These are phyloP conservation scores for Ivindomyrus marchei DNA, from an alignment of 2,113 vertebrate genomes.

Conservation along the genomic window DNA sequence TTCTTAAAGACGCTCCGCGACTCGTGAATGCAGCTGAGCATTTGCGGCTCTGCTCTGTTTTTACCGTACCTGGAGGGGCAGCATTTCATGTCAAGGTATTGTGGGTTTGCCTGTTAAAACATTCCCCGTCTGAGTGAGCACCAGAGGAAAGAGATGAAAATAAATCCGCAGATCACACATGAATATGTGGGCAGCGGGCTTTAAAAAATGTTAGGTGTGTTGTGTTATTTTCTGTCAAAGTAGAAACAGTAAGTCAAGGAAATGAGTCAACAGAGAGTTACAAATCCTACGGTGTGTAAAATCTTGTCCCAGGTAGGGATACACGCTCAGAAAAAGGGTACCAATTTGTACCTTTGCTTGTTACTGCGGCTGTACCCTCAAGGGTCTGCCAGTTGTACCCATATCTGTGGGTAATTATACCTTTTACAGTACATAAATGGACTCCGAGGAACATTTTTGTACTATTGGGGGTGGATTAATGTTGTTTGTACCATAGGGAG, in stretches of 20 bases:
- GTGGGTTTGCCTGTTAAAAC: neutral
- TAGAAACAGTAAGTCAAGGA: conserved; percentile 38
- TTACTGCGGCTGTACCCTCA: too few relatives aligned
- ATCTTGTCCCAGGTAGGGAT: conserved; percentile 40
- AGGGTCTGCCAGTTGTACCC: too few relatives aligned
- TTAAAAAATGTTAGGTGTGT: neutral
- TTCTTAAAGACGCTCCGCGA: neutral
- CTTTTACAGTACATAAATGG: too few relatives aligned
- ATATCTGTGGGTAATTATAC: too few relatives aligned
- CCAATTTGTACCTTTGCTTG: too few relatives aligned
- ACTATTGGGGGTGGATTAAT: too few relatives aligned
- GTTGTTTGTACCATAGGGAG: too few relatives aligned
- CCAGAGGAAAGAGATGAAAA: neutral
- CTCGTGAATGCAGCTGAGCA: neutral
- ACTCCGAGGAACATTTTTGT: too few relatives aligned
- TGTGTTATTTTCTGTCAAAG: neutral
- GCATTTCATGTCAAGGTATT: neutral
- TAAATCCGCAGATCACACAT: neutral
- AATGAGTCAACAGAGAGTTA: conserved; percentile 24
- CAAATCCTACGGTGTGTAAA: conserved; percentile 46
- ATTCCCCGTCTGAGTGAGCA: neutral
- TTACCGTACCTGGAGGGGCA: neutral
- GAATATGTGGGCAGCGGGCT: neutral
- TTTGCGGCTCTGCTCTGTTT: neutral
- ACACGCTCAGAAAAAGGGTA: conserved; percentile 16